phyloP scores from a whole-genome alignment of 2,113 vertebrate species.

The Formicarius rufipectus region DNA sequence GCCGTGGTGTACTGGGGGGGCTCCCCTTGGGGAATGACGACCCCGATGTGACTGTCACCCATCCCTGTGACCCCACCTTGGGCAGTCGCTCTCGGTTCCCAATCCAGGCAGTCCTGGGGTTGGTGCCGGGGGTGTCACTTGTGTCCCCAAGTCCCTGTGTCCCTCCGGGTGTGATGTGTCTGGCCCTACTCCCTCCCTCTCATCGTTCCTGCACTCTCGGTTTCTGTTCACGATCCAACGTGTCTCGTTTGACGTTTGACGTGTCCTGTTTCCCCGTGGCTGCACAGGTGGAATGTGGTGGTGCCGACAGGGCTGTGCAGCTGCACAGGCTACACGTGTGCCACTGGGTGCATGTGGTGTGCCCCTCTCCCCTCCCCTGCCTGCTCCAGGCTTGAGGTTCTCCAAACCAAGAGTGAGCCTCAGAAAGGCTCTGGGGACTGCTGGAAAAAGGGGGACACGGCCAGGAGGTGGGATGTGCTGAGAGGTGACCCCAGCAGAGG shows the following conservation, averaged over 20 bases:
- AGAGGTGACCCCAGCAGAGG: background rate
- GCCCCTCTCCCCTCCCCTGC: background rate
- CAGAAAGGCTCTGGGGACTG: accelerated
- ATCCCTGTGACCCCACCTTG: accelerated
- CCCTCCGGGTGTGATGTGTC: background rate
- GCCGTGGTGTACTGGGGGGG: background rate
- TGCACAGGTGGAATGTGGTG: background rate
- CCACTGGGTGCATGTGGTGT: accelerated
- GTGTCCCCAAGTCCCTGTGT: background rate
- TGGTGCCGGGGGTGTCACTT: background rate
- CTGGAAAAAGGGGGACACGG: background rate
- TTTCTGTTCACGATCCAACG: background rate
- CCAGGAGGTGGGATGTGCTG: accelerated
- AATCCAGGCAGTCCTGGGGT: background rate
- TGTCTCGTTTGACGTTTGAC: background rate
- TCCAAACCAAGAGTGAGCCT: background rate
- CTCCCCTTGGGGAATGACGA: background rate
- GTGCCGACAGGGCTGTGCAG: accelerated
- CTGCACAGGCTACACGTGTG: accelerated
- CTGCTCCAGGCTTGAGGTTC: accelerated
- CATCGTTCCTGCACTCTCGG: background rate
- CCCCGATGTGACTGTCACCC: background rate
- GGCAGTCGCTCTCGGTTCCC: background rate
- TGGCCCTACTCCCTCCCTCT: background rate
- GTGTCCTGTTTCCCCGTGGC: background rate